Base-by-base conservation (phyloP, 2,113 vertebrate genomes). In the Miniopterus natalensis region DNA sequence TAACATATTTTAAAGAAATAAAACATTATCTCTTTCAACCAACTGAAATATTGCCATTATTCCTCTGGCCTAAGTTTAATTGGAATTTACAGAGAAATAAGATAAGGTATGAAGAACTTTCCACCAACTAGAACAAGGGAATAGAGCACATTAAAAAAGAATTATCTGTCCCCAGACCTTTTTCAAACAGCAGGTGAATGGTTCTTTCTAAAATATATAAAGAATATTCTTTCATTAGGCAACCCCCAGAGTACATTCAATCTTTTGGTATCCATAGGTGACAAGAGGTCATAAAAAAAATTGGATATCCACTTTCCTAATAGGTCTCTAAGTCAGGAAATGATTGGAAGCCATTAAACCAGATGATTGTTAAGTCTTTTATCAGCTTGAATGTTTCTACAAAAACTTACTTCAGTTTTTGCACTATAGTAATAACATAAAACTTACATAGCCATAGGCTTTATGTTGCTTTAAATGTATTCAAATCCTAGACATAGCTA, bases 401-500 rank as follows among this genome's bases (percentile, higher is more conserved):
- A 51, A 90, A 85, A 93, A 29, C 49, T 57, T 87, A 78, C 40
- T 59, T 90, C 15, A 49, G 29, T 57, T 70, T 92, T 89, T 90
- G 7, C 6, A 45, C 49, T 42, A 15, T 61, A 90, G 59, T 47
- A 77, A 51, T 36, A 13, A 42, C 66, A 84, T 45, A 65, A 90
- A 95, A 77, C 6, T 57, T 68, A 71, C 1, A 12, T 42, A 51
- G 15, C 21, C n/a, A 65, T 42, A 73, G 75, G 45, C 40, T 83
- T 95, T 65, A 68, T 23, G 27, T 55, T 93, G 20, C 27, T 87
- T 93, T 93, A 89, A 92, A 75, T 68, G 23, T 77, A 83, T 66
- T 94, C 49, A 83, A 90, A 86, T 78, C 20, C 27, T 57, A 85
- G 59, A 70, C 3, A 21, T 42, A 75, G 21, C 31, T 55, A 10